Percentiles rank a stretch among this genome's conserved stretches.
Evolutionary conservation across 2,888 invertebrate species (phyloP).

Genomic region (Orchesellides sinensis): DNA sequence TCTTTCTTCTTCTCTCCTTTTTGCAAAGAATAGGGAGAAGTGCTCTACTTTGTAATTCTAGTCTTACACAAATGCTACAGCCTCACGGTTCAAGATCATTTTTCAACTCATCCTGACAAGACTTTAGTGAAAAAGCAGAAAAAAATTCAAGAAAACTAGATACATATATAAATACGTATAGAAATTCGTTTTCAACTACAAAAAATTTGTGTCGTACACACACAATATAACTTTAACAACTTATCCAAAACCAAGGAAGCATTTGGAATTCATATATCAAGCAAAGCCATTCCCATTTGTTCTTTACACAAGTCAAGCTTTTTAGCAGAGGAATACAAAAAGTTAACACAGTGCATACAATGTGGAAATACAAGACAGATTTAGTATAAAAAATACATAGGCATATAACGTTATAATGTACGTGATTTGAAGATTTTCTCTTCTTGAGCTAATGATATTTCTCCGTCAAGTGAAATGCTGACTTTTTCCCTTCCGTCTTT

Average conservation of each 20-base stretch:
- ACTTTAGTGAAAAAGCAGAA: slow-evolving; percentile 10
- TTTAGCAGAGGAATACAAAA: slow-evolving; percentile 23
- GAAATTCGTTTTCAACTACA: too few species aligned
- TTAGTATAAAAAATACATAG: too few species aligned
- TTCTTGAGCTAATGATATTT: slow-evolving; percentile 63
- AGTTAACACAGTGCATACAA: slow-evolving; percentile 39
- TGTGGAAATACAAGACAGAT: too few species aligned
- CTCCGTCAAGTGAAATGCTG: slow-evolving; percentile 61
- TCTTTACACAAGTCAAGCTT: slow-evolving; percentile 39
- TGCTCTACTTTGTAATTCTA: slow-evolving; percentile 8
- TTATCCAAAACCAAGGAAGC: neutral
- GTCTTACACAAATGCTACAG: slow-evolving; percentile 41
- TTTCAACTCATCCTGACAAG: slow-evolving; percentile 60
- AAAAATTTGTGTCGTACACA: neutral
- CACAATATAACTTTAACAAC: neutral
- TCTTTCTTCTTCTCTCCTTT: neutral
- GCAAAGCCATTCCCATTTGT: slow-evolving; percentile 54
- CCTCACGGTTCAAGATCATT: slow-evolving; percentile 60
- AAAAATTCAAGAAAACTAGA: slow-evolving; percentile 25
- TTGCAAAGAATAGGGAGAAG: too few species aligned
- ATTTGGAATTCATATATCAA: slow-evolving; percentile 47
- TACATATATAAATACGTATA: slow-evolving; percentile 2
- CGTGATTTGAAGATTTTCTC: slow-evolving; percentile 60
- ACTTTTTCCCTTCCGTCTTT: slow-evolving; percentile 30
- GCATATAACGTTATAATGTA: slow-evolving; percentile 22